Base-by-base conservation (phyloP, 2,113 vertebrate genomes). In the Austrofundulus limnaeus region DNA sequence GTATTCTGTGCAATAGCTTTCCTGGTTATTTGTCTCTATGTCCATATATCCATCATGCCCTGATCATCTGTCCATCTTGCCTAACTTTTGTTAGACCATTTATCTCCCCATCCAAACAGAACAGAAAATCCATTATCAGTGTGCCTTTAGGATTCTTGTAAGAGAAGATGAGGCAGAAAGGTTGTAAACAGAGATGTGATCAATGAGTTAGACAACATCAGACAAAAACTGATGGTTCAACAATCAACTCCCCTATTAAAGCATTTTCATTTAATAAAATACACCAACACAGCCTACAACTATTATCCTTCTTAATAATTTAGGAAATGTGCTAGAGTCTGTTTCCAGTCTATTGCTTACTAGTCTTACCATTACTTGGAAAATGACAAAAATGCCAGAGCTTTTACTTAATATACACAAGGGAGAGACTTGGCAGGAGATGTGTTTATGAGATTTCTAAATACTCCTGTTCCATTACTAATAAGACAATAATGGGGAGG, bases 391-490 rank as follows among this genome's bases (percentile, higher is more conserved):
- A 70, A 41, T 55, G 69, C 51, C 48, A 56, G 24, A 4, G 39
- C 67, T 62, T 78, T 80, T 80, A 71, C 49, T 72, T 77, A 70
- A 73, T 60, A 78, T 77, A 72, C 49, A 84, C 66, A 73, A 75
- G 49, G 55, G 64, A 75, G 80, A 77, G 56, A 63, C 77, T 82
- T 78, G 58, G 75, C 79, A 78, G 77, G 39, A 51, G 62, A 72
- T 34, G 39, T 81, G 77, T 85, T 81, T 76, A 78, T 83, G 58
- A 72, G 45, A 48, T 64, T 64, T 72, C 79, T 79, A 80, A 77
- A 77, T 66, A 82, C 39, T 66, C 63, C 34, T 55, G 77, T 56
- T 84, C 77, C 75, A 82, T 85, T 76, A 65, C 75, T 77, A 85
- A 83, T 80, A 68, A 77, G 71, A 87, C 58, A 75, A 77, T 67